Evolutionary conservation across 2,113 vertebrate species (phyloP).

Genomic region (Corythornis vintsioides): DNA sequence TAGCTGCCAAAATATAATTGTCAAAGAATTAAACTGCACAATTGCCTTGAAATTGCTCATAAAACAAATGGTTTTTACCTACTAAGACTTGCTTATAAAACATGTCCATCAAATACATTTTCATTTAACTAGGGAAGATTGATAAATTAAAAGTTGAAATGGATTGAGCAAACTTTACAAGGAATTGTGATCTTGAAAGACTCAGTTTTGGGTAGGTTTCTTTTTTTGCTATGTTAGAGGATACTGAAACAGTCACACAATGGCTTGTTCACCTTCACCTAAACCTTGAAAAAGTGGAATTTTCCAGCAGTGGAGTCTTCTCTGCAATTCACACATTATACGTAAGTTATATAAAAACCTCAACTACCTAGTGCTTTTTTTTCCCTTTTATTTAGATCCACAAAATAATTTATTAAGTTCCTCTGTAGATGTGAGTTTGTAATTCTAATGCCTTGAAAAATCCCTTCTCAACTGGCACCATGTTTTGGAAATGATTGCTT

Average conservation of each 20-base stretch:
- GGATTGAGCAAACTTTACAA: neutral
- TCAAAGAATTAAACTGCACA: neutral
- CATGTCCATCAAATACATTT: neutral
- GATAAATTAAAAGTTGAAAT: neutral
- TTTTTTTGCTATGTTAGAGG: too few species aligned
- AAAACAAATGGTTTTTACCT: neutral
- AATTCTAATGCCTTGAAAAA: neutral
- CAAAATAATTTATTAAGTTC: neutral
- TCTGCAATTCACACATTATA: neutral
- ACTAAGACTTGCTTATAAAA: neutral
- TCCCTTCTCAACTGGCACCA: neutral
- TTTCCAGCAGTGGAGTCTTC: neutral
- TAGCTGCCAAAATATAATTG: neutral
- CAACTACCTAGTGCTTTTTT: too few species aligned
- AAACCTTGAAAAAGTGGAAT: neutral
- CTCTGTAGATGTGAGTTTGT: neutral
- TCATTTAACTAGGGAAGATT: neutral
- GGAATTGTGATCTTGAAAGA: neutral
- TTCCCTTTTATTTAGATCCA: neutral
- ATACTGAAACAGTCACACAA: neutral
- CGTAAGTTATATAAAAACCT: neutral
- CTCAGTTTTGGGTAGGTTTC: neutral
- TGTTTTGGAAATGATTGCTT: neutral
- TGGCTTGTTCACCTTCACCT: neutral
- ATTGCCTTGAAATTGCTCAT: neutral